Evolutionary conservation across 2,113 vertebrate species (phyloP).

Genomic region (Amphiprion ocellaris): DNA sequence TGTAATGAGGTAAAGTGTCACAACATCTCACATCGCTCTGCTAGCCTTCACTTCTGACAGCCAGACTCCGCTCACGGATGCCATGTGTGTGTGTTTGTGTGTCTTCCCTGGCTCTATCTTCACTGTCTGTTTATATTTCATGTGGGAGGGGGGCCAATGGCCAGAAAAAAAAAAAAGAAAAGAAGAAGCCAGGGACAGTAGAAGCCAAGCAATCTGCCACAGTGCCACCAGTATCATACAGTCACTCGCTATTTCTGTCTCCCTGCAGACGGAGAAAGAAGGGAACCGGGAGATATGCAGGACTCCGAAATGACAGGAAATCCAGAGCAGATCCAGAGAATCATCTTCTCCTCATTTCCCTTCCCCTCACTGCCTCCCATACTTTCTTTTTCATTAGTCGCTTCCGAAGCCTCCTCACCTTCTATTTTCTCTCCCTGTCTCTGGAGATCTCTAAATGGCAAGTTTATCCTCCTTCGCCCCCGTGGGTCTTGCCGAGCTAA

Average conservation of each 20-base stretch:
- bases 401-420: slow-evolving; percentile 36
- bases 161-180: slow-evolving; percentile 20
- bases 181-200: slow-evolving; percentile 30
- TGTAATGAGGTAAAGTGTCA: slow-evolving; percentile 86
- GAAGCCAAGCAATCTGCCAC: slow-evolving; percentile 62
- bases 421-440: slow-evolving; percentile 46
- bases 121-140: slow-evolving; percentile 63
- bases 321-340: slow-evolving; percentile 32
- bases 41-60: slow-evolving; percentile 76
- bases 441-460: slow-evolving; percentile 60
- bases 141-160: slow-evolving; percentile 52
- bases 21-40: slow-evolving; percentile 79
- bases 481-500: slow-evolving; percentile 47
- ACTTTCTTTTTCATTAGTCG: slow-evolving; percentile 46
- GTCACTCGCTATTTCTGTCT: slow-evolving; percentile 49
- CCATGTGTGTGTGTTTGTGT: slow-evolving; percentile 32
- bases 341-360: slow-evolving; percentile 1
- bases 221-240: slow-evolving; percentile 46
- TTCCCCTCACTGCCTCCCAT: neutral
- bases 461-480: slow-evolving; percentile 54
- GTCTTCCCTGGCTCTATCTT: slow-evolving; percentile 50
- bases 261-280: slow-evolving; percentile 6
- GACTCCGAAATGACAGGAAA: slow-evolving; percentile 38
- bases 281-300: neutral
- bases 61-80: slow-evolving; percentile 59